Evolutionary conservation across 1,140 invertebrate genomes (phyloP).

Genomic region (Philaenus spumarius): DNA sequence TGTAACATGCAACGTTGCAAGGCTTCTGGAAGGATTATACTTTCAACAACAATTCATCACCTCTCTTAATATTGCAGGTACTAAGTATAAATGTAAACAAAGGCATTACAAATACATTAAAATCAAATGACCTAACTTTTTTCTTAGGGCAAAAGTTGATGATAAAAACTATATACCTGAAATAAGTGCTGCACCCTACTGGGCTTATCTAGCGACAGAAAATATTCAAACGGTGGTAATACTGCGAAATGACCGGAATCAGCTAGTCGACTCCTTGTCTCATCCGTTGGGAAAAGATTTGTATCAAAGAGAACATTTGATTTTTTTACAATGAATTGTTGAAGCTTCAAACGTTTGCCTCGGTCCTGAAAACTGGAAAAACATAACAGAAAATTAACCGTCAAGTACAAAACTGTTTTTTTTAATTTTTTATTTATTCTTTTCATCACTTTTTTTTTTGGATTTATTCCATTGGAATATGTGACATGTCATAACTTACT

Average conservation of each 20-base stretch:
- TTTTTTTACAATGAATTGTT: slow-evolving; percentile 76
- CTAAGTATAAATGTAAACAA: no score
- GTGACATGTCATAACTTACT: no score
- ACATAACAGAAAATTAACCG: slow-evolving; percentile 6
- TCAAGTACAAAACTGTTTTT: neutral
- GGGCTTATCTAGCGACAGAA: slow-evolving; percentile 61
- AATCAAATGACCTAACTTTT: no score
- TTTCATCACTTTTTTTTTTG: no score
- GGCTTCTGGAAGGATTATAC: no score
- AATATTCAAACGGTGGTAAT: slow-evolving; percentile 80
- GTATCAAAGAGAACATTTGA: slow-evolving; percentile 57
- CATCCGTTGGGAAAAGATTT: slow-evolving; percentile 33
- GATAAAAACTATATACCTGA: slow-evolving; percentile 67
- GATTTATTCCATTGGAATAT: no score
- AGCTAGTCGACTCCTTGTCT: slow-evolving; percentile 2
- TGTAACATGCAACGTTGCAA: no score
- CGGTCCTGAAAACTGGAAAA: slow-evolving; percentile 67
- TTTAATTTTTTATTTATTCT: no score
- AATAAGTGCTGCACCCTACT: slow-evolving; percentile 68
- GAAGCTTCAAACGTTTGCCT: slow-evolving; percentile 70
- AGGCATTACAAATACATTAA: no score
- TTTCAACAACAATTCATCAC: no score
- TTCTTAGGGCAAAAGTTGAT: no score
- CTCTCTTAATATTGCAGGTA: no score
- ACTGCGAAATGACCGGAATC: slow-evolving; percentile 67